Evolutionary conservation across 2,113 vertebrate genomes (phyloP).

Genomic region (Actenoides hombroni): DNA sequence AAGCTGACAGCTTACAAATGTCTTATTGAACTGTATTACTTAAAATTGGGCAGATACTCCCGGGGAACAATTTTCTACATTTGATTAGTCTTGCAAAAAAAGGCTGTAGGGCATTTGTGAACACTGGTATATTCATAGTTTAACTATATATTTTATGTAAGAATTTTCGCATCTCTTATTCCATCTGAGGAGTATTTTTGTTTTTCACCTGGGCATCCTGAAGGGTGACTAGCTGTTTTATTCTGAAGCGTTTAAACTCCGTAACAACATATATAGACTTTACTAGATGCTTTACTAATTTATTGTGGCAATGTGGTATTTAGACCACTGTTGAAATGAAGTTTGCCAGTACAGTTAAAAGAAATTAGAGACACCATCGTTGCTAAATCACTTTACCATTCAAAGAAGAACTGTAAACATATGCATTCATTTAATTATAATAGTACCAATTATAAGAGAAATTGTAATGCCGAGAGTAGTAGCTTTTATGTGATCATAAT

Average conservation of each 20-base stretch:
- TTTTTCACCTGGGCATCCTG: background rate
- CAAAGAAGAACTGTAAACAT: constrained; percentile 84
- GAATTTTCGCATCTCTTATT: background rate
- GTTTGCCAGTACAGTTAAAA: constrained; percentile 80
- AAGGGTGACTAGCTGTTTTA: constrained; percentile 33
- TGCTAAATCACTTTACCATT: constrained; percentile 83
- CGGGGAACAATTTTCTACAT: background rate
- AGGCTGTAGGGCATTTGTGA: background rate
- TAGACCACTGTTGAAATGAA: constrained; percentile 79
- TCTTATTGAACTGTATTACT: background rate
- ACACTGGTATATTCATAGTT: background rate
- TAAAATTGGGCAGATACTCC: background rate
- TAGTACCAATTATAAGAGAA: constrained; percentile 85
- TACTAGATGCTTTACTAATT: constrained; percentile 78
- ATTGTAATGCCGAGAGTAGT: constrained; percentile 76
- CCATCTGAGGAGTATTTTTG: background rate
- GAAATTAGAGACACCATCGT: constrained; percentile 86
- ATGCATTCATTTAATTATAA: constrained; percentile 87
- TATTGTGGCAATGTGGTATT: constrained; percentile 78
- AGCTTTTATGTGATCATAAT: constrained; percentile 87
- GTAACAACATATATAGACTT: constrained; percentile 57
- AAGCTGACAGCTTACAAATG: constrained; percentile 1
- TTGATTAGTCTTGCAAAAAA: background rate
- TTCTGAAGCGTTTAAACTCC: constrained; percentile 58
- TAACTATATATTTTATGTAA: background rate